phyloP scores from a whole-genome alignment of 2,797 vertebrate species.

The Ctenosaura bakeri region DNA sequence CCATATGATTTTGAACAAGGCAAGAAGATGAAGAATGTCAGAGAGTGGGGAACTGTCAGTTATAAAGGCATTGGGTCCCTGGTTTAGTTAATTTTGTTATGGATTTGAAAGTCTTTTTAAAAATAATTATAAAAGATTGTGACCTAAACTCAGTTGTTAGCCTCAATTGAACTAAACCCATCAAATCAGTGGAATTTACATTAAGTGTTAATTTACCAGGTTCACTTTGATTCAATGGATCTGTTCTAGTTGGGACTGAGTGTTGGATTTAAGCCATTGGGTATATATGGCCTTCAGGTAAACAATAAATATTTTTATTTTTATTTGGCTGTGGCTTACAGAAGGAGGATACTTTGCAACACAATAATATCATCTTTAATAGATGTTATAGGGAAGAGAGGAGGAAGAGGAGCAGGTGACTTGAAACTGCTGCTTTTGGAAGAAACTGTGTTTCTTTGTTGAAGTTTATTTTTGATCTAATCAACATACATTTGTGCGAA shows the following conservation, averaged over 20 bases:
- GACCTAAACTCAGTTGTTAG: too few species aligned
- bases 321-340: background rate
- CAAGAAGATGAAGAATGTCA: constrained; percentile 2
- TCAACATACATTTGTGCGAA: background rate
- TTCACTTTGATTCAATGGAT: too few species aligned
- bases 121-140: background rate
- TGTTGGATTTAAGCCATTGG: background rate
- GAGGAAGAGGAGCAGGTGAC: background rate
- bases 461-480: background rate
- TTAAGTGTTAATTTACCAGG: background rate
- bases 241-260: background rate
- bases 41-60: background rate
- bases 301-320: background rate
- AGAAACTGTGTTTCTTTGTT: too few species aligned
- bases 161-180: too few species aligned
- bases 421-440: background rate
- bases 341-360: background rate
- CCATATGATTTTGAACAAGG: background rate
- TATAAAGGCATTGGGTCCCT: background rate
- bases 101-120: background rate
- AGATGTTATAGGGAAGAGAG: background rate
- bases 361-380: background rate
- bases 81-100: background rate
- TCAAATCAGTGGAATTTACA: background rate
- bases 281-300: background rate